Percentiles rank a stretch among this genome's conserved stretches.
Evolutionary conservation across 2,797 vertebrate genomes (phyloP).

Genomic region (Champsocephalus gunnari): DNA sequence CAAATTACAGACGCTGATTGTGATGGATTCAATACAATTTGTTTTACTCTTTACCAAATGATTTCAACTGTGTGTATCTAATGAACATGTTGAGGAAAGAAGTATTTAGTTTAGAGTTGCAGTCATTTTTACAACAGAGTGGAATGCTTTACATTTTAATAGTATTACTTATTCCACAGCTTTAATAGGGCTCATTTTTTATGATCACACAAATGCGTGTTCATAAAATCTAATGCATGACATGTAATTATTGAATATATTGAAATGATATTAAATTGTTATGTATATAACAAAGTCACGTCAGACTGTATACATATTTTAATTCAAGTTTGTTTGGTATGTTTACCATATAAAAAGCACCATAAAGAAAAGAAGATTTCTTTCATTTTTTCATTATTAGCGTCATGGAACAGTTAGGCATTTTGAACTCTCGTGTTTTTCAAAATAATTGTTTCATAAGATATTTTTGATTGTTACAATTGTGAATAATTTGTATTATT

Average conservation of each 20-base stretch:
- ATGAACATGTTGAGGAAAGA: background rate
- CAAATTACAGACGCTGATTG: background rate
- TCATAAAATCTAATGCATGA: no score
- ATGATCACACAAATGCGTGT: no score
- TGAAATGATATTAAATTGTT: no score
- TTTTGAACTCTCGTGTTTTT: background rate
- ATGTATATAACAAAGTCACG: background rate
- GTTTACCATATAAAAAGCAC: background rate
- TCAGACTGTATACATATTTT: background rate
- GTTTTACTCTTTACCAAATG: background rate
- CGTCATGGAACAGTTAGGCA: background rate
- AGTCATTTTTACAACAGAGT: background rate
- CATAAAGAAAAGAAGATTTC: background rate
- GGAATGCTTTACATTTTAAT: slow-evolving; percentile 10
- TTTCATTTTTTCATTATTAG: no score
- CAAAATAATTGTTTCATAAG: no score
- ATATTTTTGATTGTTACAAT: no score
- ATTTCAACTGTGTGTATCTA: slow-evolving; percentile 6
- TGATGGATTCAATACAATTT: background rate
- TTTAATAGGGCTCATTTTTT: background rate
- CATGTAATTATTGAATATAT: no score
- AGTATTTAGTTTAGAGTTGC: background rate
- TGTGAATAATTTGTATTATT: no score
- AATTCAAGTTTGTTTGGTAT: background rate
- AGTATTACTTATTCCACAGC: background rate